phyloP scores from a whole-genome alignment of 2,888 invertebrate species.

The Yponomeuta cagnagella region DNA sequence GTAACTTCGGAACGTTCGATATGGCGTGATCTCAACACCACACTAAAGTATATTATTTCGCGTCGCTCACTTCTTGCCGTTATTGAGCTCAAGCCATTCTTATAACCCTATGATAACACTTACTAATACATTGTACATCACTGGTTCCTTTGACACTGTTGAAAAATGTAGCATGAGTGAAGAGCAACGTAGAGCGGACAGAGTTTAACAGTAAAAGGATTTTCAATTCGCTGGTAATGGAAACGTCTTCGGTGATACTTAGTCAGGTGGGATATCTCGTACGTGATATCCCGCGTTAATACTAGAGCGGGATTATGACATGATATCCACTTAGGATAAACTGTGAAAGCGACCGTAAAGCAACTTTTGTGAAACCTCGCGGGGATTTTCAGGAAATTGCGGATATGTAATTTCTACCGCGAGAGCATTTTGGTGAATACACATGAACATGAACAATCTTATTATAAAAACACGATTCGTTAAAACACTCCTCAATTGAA shows the following conservation, averaged over 20 bases:
- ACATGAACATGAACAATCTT: no score
- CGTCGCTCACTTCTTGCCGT: slow-evolving; percentile 34
- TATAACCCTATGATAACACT: slow-evolving; percentile 21
- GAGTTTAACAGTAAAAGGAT: background rate
- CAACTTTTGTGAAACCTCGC: background rate
- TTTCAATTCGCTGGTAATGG: slow-evolving; percentile 22
- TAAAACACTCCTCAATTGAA: no score
- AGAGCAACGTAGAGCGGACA: background rate
- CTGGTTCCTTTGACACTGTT: slow-evolving; percentile 24
- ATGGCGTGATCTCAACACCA: slow-evolving; percentile 46
- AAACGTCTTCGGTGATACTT: slow-evolving; percentile 40
- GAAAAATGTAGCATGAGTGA: background rate
- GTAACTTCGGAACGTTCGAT: slow-evolving; percentile 40
- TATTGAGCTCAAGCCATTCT: slow-evolving; percentile 23
- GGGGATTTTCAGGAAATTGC: background rate
- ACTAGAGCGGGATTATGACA: slow-evolving; percentile 49
- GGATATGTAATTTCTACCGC: background rate
- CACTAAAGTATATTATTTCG: slow-evolving; percentile 62
- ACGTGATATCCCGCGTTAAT: slow-evolving; percentile 54
- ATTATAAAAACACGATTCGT: no score
- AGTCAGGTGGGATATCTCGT: slow-evolving; percentile 55
- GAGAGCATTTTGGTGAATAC: background rate
- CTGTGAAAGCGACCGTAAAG: slow-evolving; percentile 30
- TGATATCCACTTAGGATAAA: slow-evolving; percentile 44
- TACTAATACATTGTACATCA: slow-evolving; percentile 32